Evolutionary conservation across 2,888 invertebrate species (phyloP).

Genomic region (Tanypteryx hageni): DNA sequence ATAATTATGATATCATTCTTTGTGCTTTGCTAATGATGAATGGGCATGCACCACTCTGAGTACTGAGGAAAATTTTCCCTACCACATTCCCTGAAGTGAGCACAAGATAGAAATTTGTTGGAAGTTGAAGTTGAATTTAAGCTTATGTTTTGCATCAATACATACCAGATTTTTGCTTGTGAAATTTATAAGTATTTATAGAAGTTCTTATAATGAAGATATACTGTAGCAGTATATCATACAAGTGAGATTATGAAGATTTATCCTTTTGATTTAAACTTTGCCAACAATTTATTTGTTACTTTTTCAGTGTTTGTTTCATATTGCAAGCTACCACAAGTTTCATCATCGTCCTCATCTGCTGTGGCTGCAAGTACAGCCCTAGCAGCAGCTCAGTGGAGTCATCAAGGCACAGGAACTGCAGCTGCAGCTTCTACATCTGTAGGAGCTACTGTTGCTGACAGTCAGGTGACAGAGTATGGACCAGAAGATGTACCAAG

Average conservation of each 20-base stretch:
- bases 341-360: conserved; percentile 67
- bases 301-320: conserved; percentile 76
- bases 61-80: not conserved
- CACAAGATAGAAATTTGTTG: no score
- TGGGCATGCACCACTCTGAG: conserved; percentile 59
- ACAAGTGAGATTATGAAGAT: conserved; percentile 74
- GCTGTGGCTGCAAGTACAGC: conserved; percentile 73
- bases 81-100: no score
- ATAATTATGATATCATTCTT: no score
- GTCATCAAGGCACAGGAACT: conserved; percentile 71
- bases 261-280: conserved; percentile 68
- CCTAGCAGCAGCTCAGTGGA: conserved; percentile 76
- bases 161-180: not conserved
- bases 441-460: conserved; percentile 6
- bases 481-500: conserved; percentile 61
- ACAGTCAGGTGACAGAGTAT: conserved; percentile 51
- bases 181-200: not conserved
- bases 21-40: conserved; percentile 24
- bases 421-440: conserved; percentile 67
- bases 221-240: conserved; percentile 76
- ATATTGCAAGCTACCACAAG: conserved; percentile 71
- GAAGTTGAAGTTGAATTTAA: not conserved
- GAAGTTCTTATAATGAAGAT: conserved; percentile 68
- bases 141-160: no score
- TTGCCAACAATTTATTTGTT: not conserved